Base-by-base conservation (phyloP, 2,888 invertebrate genomes). In the Cosmorhoe ocellata region DNA sequence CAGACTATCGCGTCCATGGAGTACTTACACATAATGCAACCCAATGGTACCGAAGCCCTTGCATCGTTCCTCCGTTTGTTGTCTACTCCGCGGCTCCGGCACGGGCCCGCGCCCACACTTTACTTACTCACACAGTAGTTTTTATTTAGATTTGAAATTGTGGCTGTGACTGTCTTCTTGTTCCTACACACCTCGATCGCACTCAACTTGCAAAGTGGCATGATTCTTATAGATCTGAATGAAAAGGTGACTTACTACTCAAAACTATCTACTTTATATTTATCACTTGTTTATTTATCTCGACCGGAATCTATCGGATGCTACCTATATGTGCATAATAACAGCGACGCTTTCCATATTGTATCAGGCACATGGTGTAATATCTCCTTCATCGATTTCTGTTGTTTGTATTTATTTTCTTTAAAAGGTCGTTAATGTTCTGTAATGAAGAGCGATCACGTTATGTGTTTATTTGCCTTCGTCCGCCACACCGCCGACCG, bases 241-340 rank as follows among this genome's bases (percentile, higher is more conserved):
- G 54, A 77, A 90, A 91, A 92, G 93, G 93, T 93, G 93, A 93
- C 93, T 92, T 93, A 93, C 93, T 93, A 93, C 93, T 92, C 92
- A 92, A 93, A 93, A 92, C 92, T 92, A 86, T 82, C 90, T 90
- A 77, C 76, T 71, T 71, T 72, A 67, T 74, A 67, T 75, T 72
- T 82, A 74, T 81, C 79, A 77, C 79, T 51, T 77, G 70, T 72
- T 77, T 66, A 71, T 66, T 77, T 66, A 71, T 76, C 74, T 69
- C 72, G 61, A 68, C 61, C 74, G 75, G 70, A 66, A 58, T 67
- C 69, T 75, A 67, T 63, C 74, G 70, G 75, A 73, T 81, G 78
- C 80, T 78, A n/a, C n/a, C n/a, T n/a, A 71, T 72, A 72, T 83
- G 79, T 82, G 82, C 81, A 79, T 81, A 64, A 61, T 72, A 67